A percentile compares a stretch with the other conserved stretches of the same genome.
These are phyloP conservation scores for Parasteatoda lunata DNA, from an alignment of 2,888 invertebrate genomes.

Conservation along the genomic window DNA sequence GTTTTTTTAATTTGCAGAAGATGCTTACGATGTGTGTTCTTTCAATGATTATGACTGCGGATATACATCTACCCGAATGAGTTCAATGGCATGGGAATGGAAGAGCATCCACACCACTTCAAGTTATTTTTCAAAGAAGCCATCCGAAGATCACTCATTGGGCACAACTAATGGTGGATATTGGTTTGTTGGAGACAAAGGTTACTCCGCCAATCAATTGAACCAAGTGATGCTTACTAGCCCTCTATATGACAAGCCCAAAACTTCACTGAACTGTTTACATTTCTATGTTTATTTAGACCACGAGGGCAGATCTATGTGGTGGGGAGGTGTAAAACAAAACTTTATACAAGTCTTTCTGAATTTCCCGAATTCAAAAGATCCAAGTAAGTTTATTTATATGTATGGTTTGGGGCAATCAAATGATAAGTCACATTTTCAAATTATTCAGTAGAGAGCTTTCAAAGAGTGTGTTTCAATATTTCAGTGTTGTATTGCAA, in stretches of 20 bases:
- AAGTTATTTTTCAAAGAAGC: background rate
- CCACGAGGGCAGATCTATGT: background rate
- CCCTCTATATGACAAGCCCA: slow-evolving; percentile 38
- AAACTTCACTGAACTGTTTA: slow-evolving; percentile 26
- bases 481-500: background rate
- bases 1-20: slow-evolving; percentile 10
- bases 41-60: slow-evolving; percentile 61
- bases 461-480: background rate
- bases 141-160: slow-evolving; percentile 33
- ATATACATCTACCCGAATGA: background rate
- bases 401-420: background rate
- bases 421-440: background rate
- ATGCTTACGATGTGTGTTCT: slow-evolving; percentile 25
- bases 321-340: slow-evolving; percentile 12
- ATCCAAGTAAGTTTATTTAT: slow-evolving; percentile 21
- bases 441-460: background rate
- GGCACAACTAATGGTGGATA: slow-evolving; percentile 50
- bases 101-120: background rate
- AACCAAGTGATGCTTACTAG: slow-evolving; percentile 10
- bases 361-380: slow-evolving; percentile 25
- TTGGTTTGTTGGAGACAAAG: slow-evolving; percentile 14
- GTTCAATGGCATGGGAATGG: slow-evolving; percentile 22
- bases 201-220: background rate
- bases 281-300: slow-evolving; percentile 62
- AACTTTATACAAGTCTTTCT: slow-evolving; percentile 19